Base-by-base conservation (phyloP, 2,888 invertebrate species). In the Leptinotarsa peninsularis region DNA sequence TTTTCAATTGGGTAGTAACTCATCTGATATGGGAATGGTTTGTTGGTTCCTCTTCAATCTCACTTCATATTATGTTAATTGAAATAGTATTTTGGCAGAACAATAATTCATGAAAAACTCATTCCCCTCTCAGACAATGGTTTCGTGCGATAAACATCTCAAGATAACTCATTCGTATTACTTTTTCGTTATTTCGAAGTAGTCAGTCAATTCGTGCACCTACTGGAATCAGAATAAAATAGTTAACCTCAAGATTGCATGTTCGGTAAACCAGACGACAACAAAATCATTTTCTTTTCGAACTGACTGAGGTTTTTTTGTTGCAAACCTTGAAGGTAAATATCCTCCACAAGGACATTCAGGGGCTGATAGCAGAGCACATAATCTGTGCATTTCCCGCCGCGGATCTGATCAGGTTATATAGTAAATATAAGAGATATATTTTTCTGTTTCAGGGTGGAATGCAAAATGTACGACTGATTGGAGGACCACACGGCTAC, bases 401-500 rank as follows among this genome's bases (percentile, higher is more conserved):
- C 7, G 33, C 33, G 2, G 33, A 33, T 33, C 33, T 7, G 33
- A 33, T 33, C 33, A 7, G 33, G 33, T 33, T 43, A 43, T 43
- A 43, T 13, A 43, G 43, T 43, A 10, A 43, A 43, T 43, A 43
- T 43, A 10, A 43, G 3, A 43, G 3, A 43, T 43, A 43, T 10
- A 43, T 27, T 21, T 33, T 68, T 70, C 80, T 81, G 50, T 85
- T 85, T 60, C 90, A 97, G 97, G 96, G 96, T 86, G 93, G 93
- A 82, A 91, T 97, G 88, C 95, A 96, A 91, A 96, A 96, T 87
- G 94, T 96, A 85, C 92, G 93, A 89, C 91, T 97, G 88, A 94
- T 96, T 87, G 93, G 93, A 85, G 95, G 95, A 84, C 93, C 95
- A 78, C 94, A 96, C 89, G 96, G 96, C 81, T 95, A 96, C 89